Conservation (phyloP, 2,888 invertebrate genomes). For the Argynnis bischoffii region DNA sequence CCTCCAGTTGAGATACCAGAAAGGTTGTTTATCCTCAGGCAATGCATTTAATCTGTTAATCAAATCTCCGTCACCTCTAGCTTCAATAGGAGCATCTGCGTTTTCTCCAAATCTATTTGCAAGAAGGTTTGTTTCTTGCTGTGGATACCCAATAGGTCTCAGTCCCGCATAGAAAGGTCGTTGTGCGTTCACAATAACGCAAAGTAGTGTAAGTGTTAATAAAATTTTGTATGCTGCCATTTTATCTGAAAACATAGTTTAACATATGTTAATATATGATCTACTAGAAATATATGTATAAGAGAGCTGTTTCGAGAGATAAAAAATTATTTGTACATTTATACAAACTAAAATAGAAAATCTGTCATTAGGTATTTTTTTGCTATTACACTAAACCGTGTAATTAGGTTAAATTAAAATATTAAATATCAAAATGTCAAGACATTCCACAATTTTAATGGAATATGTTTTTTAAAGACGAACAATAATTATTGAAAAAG, state of each 20-base stretch:
- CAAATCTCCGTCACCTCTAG: constrained; percentile 79
- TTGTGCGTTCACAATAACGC: constrained; percentile 63
- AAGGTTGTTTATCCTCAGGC: constrained; percentile 85
- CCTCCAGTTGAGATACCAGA: constrained; percentile 86
- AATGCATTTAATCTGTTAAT: constrained; percentile 80
- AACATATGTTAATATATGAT: background rate
- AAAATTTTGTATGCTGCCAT: constrained; percentile 38
- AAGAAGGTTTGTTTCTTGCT: constrained; percentile 59
- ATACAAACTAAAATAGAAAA: no score
- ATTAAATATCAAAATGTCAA: no score
- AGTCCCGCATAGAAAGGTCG: constrained; percentile 85
- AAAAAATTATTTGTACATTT: no score
- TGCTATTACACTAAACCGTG: no score
- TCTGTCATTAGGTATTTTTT: no score
- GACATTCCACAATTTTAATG: no score
- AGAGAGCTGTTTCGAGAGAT: no score
- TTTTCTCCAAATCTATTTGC: constrained; percentile 76
- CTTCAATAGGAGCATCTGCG: constrained; percentile 78
- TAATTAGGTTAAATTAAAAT: no score
- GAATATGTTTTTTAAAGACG: no score
- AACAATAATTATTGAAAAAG: no score
- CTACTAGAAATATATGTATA: no score
- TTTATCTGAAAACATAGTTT: constrained; percentile 29
- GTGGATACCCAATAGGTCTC: constrained; percentile 82
- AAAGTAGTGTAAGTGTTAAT: constrained; percentile 27